Base-by-base conservation (phyloP, 2,797 vertebrate genomes). In the Sebastolobus alascanus region DNA sequence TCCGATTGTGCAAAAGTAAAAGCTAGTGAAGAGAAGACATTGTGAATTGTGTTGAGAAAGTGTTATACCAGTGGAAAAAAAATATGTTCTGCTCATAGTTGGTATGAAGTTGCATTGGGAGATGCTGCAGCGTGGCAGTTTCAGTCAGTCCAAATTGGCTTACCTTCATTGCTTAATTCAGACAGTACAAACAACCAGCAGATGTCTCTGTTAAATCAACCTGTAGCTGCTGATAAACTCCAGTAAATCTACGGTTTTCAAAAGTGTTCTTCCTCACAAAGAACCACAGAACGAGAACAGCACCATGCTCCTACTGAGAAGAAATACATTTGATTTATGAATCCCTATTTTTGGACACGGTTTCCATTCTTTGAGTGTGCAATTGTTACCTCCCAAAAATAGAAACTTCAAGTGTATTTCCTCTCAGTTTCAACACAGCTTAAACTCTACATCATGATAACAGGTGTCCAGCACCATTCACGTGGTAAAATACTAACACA, bases 131-230 rank as follows among this genome's bases (percentile, higher is more conserved):
- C 8, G 8, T 4, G 68, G 22, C 50, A n/a, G 56, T 64, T 75
- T 72, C 65, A 71, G 61, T 84, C 74, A 74, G 73, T 73, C 50
- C 35, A 46, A 61, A 13, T 22, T 31, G 37, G 77, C 43, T 64
- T 46, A 18, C 46, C 79, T 56, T 88, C 82, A 82, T 59, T 5
- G 35, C 55, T 84, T 46, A 0, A 43, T 35, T 80, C 58, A 78
- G 56, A 77, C 65, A 14, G 37, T 5, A 55, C 27, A 68, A 68
- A 67, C 81, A 73, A 78, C 91, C 90, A 94, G 86, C 88, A 92
- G 89, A 80, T 91, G 91, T 89, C 89, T 87, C 84, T 82, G 78
- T 90, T 91, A 31, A 61, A 82, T 78, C 80, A 71, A 12, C n/a
- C 50, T 72, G 67, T 69, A 25, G 64, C 73, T 66, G 68, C 77